phyloP scores from a whole-genome alignment of 2,113 vertebrate species.

The Lampris incognitus region DNA sequence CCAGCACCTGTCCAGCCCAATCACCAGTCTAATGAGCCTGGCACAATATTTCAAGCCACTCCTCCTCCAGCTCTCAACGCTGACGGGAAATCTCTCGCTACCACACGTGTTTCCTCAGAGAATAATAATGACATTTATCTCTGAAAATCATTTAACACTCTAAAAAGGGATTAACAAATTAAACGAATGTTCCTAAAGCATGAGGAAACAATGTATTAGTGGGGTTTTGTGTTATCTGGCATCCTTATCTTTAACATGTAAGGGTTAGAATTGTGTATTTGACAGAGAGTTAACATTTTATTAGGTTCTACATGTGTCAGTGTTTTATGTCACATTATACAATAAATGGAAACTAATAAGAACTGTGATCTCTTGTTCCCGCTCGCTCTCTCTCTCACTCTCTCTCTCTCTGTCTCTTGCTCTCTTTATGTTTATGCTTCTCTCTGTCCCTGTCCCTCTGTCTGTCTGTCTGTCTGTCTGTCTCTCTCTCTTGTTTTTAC shows the following conservation, averaged over 20 bases:
- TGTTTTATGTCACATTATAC: neutral
- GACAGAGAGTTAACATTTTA: neutral
- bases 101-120: neutral
- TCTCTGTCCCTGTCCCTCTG: too few species aligned
- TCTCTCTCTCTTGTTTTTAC: too few species aligned
- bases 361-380: neutral
- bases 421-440: too few species aligned
- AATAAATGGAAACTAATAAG: conserved; percentile 19
- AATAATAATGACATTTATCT: neutral
- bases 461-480: too few species aligned
- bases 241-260: neutral
- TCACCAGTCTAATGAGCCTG: neutral
- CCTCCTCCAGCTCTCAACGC: neutral
- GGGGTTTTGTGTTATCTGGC: neutral
- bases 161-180: neutral
- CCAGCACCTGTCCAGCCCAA: conserved; percentile 21
- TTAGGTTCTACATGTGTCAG: neutral
- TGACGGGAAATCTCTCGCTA: conserved; percentile 5
- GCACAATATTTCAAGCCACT: neutral
- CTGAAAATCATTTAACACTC: neutral
- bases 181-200: neutral
- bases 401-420: too few species aligned
- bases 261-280: neutral
- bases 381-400: too few species aligned
- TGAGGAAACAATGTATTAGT: neutral